Percentiles rank a stretch among this genome's conserved stretches.
Conservation (phyloP, 2,797 vertebrate genomes). For the Hirundo rustica region DNA sequence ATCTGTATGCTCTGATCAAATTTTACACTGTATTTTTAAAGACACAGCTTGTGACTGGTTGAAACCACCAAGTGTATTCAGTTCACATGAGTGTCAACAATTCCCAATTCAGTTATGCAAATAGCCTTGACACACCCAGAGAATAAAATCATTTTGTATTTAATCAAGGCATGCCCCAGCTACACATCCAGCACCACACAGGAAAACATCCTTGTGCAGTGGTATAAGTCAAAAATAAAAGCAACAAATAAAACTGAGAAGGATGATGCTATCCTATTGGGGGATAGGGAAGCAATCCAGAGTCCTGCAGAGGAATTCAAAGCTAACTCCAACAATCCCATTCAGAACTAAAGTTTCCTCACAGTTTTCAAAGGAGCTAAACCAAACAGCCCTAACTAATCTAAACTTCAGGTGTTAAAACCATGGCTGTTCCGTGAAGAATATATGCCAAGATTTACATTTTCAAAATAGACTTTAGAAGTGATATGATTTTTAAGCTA, state of each 20-base stretch:
- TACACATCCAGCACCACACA: neutral
- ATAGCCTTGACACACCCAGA: neutral
- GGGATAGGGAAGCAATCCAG: neutral
- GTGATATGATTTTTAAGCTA: neutral
- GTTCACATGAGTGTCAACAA: accelerated
- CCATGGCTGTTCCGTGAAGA: neutral
- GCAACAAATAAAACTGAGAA: neutral
- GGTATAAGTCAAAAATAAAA: neutral
- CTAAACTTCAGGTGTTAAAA: neutral
- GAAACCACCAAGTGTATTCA: neutral
- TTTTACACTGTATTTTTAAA: neutral
- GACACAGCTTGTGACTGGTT: neutral
- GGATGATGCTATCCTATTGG: neutral
- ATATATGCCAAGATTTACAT: neutral
- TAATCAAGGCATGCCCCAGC: neutral
- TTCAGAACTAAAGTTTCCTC: neutral
- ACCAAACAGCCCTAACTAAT: neutral
- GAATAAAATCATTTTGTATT: neutral
- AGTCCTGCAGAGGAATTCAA: neutral
- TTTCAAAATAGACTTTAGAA: neutral
- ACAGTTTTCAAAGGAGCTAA: neutral
- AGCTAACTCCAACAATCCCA: neutral
- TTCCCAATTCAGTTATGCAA: neutral
- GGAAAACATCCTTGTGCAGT: neutral
- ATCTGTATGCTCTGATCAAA: neutral